These are phyloP conservation scores for Bombus balteatus DNA, from an alignment of 1,140 invertebrate genomes.

Conservation along the genomic window DNA sequence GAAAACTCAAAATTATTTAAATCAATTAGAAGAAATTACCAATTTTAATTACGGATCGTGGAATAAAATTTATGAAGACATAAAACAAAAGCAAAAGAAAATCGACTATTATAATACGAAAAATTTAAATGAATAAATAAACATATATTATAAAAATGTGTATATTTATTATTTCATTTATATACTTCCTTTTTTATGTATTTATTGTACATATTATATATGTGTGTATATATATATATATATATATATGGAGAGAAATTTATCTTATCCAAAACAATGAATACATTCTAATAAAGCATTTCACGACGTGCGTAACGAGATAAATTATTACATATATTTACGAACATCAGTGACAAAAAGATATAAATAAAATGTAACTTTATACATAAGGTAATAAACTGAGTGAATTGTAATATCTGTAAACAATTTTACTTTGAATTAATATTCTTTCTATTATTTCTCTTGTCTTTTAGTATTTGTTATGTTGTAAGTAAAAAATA, in stretches of 20 bases:
- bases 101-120: not conserved
- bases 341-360: not conserved
- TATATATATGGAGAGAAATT: not conserved
- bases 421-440: not conserved
- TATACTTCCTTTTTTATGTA: not conserved
- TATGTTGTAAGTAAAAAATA: not conserved
- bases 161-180: not conserved
- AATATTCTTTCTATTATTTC: not conserved
- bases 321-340: not conserved
- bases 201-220: too few relatives aligned
- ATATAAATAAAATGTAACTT: not conserved
- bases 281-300: not conserved
- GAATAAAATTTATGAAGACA: conserved; percentile 70
- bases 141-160: not conserved
- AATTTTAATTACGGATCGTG: conserved; percentile 75
- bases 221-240: too few relatives aligned
- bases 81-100: conserved; percentile 38
- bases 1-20: conserved; percentile 69
- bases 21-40: conserved; percentile 70
- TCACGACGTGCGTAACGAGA: not conserved
- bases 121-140: conserved; percentile 3
- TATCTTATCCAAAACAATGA: not conserved
- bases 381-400: not conserved
- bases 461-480: not conserved
- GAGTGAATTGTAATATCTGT: not conserved